These are phyloP conservation scores for Apolygus lucorum DNA, from an alignment of 1,140 invertebrate genomes.

Conservation along the genomic window DNA sequence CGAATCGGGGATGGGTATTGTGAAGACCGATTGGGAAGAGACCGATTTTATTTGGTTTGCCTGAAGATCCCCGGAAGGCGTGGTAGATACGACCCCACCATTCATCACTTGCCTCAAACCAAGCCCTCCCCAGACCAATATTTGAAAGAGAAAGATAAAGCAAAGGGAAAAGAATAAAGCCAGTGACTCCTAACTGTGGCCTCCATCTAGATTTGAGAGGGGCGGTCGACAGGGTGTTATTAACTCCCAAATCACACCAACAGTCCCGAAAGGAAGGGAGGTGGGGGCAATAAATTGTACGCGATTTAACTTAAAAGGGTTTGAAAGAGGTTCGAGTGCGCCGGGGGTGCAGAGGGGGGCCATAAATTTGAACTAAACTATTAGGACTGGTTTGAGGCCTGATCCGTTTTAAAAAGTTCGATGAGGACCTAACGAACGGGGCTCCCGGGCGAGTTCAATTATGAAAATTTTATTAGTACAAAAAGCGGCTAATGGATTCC, in stretches of 20 bases:
- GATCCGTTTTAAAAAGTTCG: background rate
- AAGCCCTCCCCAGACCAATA: background rate
- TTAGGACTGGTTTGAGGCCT: background rate
- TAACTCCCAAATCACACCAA: conserved; percentile 1
- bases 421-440: background rate
- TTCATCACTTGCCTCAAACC: background rate
- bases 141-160: background rate
- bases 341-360: background rate
- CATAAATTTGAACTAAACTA: background rate
- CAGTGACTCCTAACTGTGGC: background rate
- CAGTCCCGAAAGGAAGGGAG: background rate
- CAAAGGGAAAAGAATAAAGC: background rate
- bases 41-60: conserved; percentile 2
- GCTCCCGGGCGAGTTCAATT: background rate
- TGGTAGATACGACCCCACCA: background rate
- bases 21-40: background rate
- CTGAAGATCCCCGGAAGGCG: conserved; percentile 1
- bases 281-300: background rate
- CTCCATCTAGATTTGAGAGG: conserved; percentile 1
- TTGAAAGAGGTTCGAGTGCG: background rate
- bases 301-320: background rate
- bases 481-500: background rate
- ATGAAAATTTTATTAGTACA: background rate
- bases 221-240: conserved; percentile 3
- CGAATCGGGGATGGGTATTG: background rate